phyloP scores from a whole-genome alignment of 1,140 invertebrate species.

The Lutraria rhynchaena region DNA sequence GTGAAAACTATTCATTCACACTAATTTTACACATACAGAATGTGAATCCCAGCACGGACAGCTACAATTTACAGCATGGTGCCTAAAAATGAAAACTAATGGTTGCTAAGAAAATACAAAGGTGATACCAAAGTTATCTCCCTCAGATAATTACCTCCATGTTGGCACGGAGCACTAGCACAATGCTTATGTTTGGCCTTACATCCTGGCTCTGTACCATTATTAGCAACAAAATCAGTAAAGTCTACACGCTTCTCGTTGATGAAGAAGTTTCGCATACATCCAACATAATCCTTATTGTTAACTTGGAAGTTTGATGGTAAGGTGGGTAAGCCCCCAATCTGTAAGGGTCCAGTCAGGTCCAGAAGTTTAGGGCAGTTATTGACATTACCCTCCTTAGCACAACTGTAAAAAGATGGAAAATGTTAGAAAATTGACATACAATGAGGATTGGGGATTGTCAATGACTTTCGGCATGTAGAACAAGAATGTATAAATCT shows the following conservation, averaged over 20 bases:
- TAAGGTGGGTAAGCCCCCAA: slow-evolving; percentile 93
- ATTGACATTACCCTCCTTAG: slow-evolving; percentile 34
- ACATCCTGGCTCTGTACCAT: slow-evolving; percentile 94
- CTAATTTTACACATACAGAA: too few species aligned
- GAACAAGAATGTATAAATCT: too few species aligned
- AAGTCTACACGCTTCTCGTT: slow-evolving; percentile 95
- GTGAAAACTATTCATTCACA: too few species aligned
- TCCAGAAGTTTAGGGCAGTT: slow-evolving; percentile 97
- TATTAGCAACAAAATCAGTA: slow-evolving; percentile 94
- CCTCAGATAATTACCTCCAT: slow-evolving; percentile 85
- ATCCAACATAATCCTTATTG: slow-evolving; percentile 94
- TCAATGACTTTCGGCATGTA: too few species aligned
- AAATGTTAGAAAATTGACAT: too few species aligned
- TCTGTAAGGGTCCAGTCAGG: slow-evolving; percentile 95
- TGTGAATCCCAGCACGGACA: too few species aligned
- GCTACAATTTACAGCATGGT: too few species aligned
- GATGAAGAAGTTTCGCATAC: slow-evolving; percentile 94
- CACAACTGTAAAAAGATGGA: slow-evolving; percentile 56
- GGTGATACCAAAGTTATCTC: too few species aligned
- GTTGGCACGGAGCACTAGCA: slow-evolving; percentile 91
- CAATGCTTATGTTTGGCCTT: slow-evolving; percentile 93
- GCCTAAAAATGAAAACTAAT: too few species aligned
- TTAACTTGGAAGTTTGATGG: slow-evolving; percentile 91
- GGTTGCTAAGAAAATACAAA: too few species aligned
- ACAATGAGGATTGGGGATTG: too few species aligned